Base-by-base conservation (phyloP, 1,140 invertebrate species). In the Marisa cornuarietis region DNA sequence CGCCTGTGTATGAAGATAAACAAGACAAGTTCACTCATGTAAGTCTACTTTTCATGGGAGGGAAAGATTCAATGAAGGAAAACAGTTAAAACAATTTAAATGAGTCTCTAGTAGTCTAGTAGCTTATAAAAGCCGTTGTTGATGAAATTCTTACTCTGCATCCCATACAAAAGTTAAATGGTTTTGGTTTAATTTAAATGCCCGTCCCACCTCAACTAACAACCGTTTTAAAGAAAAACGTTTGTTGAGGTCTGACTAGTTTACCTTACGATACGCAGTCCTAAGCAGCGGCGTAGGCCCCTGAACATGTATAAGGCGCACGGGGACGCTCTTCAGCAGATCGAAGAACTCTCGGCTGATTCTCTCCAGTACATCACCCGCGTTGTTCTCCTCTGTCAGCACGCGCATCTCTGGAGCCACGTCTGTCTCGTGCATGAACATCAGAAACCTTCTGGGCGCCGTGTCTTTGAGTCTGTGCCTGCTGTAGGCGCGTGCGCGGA, bases 181-280 rank as follows among this genome's bases (percentile, higher is more conserved):
- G n/a, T n/a, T n/a, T n/a, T n/a, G n/a, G n/a, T n/a, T n/a, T n/a
- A n/a, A n/a, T n/a, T n/a, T n/a, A n/a, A n/a, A n/a, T n/a, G n/a
- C n/a, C n/a, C n/a, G n/a, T n/a, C n/a, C 31, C 31, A 42, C 31
- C 2, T 42, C 31, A 42, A 42, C 31, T 6, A 6, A 42, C n/a
- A 42, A 42, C 31, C 31, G 31, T 42, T 42, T 2, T 42, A 6
- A 42, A 42, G 31, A 42, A 6, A 42, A 42, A 42, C 31, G 6
- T 42, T 42, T 42, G 31, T 42, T n/a, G 31, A 42, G 31, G 31
- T 42, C 0, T 42, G 31, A 6, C 31, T 42, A 78, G 8, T 24
- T 62, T 63, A 79, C 75, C n/a, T 75, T 79, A 52, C 80, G 79
- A 58, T 73, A 83, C 6, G 80, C 42, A 58, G 74, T 76, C 58